phyloP scores from a whole-genome alignment of 1,140 invertebrate species.

The Aphelenchoides fujianensis region DNA sequence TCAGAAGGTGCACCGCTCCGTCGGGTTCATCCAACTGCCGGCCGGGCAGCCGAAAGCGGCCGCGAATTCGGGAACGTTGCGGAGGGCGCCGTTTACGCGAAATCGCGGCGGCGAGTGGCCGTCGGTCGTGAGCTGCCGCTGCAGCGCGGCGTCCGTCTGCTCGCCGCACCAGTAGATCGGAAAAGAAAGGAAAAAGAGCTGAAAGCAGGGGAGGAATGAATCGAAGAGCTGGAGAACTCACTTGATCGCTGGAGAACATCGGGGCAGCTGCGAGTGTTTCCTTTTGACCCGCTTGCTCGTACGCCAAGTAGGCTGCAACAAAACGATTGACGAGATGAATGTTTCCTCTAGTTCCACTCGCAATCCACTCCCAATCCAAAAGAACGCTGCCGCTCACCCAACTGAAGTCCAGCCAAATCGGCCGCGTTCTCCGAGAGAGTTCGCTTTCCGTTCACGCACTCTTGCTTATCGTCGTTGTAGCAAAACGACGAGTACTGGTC shows the following conservation, averaged over 20 bases:
- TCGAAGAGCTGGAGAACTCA: neutral
- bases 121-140: neutral
- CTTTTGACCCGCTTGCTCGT: neutral
- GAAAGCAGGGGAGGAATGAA: neutral
- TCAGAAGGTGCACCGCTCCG: neutral
- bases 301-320: conserved; percentile 65
- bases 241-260: conserved; percentile 65
- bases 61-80: conserved; percentile 9
- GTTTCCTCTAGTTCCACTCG: too few species aligned
- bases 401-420: conserved; percentile 68
- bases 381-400: too few species aligned
- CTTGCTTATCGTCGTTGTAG: neutral
- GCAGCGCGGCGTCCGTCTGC: neutral
- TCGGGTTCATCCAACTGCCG: conserved; percentile 7
- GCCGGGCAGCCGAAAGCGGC: neutral
- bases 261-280: neutral
- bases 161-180: conserved; percentile 17
- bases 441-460: conserved; percentile 6
- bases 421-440: conserved; percentile 67
- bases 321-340: too few species aligned
- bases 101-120: conserved; percentile 7
- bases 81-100: conserved; percentile 7
- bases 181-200: conserved; percentile 18
- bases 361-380: too few species aligned
- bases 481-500: conserved; percentile 31